These are phyloP conservation scores for Galagoides demidoff DNA, from an alignment of 2,797 vertebrate species.

Conservation along the genomic window DNA sequence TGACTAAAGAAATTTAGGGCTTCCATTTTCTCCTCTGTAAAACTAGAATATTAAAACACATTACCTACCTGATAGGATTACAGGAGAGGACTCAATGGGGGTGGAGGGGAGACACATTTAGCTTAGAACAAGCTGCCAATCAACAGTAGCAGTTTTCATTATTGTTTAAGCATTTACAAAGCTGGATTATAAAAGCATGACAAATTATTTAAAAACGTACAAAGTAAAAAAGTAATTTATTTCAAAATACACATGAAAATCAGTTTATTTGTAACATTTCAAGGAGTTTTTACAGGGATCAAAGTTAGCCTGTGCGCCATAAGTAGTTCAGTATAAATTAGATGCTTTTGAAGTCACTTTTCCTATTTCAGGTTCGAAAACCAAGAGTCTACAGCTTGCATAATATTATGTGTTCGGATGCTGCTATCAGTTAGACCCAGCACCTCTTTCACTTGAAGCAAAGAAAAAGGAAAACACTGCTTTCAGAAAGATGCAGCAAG, in stretches of 20 bases:
- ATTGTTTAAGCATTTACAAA: constrained; percentile 18
- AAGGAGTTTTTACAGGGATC: neutral
- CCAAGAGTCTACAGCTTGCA: neutral
- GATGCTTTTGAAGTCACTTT: neutral
- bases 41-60: neutral
- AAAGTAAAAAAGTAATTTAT: neutral
- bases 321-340: neutral
- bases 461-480: neutral
- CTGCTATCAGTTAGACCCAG: neutral
- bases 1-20: neutral
- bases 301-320: neutral
- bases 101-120: neutral
- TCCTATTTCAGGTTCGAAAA: neutral
- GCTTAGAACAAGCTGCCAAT: neutral
- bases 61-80: neutral
- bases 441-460: neutral
- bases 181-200: neutral
- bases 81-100: neutral
- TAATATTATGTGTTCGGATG: neutral
- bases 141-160: neutral
- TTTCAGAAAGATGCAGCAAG: constrained; percentile 36
- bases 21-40: neutral
- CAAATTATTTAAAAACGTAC: neutral
- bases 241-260: constrained; percentile 2
- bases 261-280: constrained; percentile 9